phyloP scores from a whole-genome alignment of 2,113 vertebrate species.

The Caretta caretta region DNA sequence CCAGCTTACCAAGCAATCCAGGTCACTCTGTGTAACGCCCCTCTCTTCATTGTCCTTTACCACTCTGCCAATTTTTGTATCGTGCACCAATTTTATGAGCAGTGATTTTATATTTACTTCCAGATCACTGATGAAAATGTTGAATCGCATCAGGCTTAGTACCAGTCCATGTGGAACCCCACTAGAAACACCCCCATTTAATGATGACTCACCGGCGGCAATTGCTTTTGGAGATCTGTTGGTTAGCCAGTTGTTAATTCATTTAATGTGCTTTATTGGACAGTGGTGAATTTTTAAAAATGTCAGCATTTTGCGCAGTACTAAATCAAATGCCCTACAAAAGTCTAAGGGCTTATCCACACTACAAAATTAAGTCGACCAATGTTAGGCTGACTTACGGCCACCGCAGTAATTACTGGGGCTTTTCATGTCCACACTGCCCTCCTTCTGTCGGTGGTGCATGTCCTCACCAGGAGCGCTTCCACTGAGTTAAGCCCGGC shows the following conservation, averaged over 20 bases:
- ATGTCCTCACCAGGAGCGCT: too few relatives aligned
- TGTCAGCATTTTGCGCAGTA: not conserved
- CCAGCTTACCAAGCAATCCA: not conserved
- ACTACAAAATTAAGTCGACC: too few relatives aligned
- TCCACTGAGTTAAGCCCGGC: too few relatives aligned
- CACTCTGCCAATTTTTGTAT: not conserved
- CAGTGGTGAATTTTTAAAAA: not conserved
- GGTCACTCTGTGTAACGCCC: not conserved
- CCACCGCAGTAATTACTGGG: too few relatives aligned
- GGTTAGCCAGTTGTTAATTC: not conserved
- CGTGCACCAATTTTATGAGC: not conserved
- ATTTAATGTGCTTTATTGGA: not conserved
- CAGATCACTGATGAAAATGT: conserved; percentile 14
- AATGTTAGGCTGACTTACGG: too few relatives aligned
- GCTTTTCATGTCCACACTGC: too few relatives aligned
- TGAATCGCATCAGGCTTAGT: not conserved
- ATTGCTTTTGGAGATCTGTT: not conserved
- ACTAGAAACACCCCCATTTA: not conserved
- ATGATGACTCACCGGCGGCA: not conserved
- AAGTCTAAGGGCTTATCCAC: not conserved
- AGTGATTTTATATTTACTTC: not conserved
- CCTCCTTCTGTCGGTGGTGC: too few relatives aligned
- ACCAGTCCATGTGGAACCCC: not conserved
- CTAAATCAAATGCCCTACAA: not conserved
- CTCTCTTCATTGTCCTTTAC: not conserved